Base-by-base conservation (phyloP, 2,797 vertebrate species). In the Moxostoma hubbsi region DNA sequence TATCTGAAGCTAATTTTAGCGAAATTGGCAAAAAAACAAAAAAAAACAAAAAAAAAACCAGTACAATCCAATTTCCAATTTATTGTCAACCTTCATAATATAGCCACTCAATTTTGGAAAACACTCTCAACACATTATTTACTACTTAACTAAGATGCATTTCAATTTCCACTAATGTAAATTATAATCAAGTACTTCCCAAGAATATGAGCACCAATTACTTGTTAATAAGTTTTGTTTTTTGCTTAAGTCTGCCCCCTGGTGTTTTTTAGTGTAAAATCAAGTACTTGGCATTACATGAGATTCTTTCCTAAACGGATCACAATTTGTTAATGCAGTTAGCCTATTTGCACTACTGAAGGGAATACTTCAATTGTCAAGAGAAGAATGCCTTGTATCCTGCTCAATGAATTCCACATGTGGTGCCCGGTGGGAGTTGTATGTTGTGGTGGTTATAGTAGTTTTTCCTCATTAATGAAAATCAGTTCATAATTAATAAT, bases 171-270 rank as follows among this genome's bases (percentile, higher is more conserved):
- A 12, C 43, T 45, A 13, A 63, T 36, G 5, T 16, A 12, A 62
- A 5, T 13, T 13, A 62, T 69, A 13, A 18, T 12, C 46, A 66
- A 36, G 16, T 9, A 45, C 57, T 68, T 59, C 24, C 16, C 18
- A 67, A 24, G 63, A 50, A 11, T 68, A n/a, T 53, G 9, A 61
- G 18, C n/a, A 9, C 4, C 36, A 24, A 78, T 12, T 51, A 6
- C 9, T 51, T 53, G 18, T 16, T 57, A 5, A 45, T 13, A 1
- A n/a, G 46, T 46, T 64, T 43, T 50, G 50, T 55, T 80, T 53
- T 15, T 58, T 36, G 36, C 36, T 36, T 67, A 43, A 16, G 11
- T 68, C 70, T 80, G 81, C 84, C 84, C 79, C 57, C 84, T 85
- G 66, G 71, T 81, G 84, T 45, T 9, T 11, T 9, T 7, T 66